These are phyloP conservation scores for Crotalus helleri DNA, from an alignment of 2,113 vertebrate species.

Conservation along the genomic window DNA sequence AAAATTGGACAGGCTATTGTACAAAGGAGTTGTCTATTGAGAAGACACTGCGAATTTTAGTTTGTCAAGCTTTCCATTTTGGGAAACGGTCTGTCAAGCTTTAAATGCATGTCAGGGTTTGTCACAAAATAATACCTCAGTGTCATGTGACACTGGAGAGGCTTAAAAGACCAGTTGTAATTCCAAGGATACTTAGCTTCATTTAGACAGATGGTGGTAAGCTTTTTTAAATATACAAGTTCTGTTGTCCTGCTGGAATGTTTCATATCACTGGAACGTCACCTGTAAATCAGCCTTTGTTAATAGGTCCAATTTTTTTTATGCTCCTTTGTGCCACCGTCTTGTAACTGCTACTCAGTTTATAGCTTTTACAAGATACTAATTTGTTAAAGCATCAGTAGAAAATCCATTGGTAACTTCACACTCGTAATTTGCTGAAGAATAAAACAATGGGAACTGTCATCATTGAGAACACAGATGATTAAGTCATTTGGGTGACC, in stretches of 20 bases:
- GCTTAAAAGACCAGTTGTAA: background rate
- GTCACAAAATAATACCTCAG: background rate
- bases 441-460: background rate
- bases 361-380: background rate
- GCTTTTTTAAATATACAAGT: background rate
- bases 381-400: background rate
- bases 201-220: background rate
- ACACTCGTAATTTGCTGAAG: background rate
- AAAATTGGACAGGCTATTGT: background rate
- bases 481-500: background rate
- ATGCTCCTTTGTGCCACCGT: background rate
- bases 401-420: background rate
- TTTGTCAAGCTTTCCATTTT: background rate
- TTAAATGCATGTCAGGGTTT: background rate
- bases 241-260: background rate
- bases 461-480: background rate
- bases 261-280: background rate
- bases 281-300: background rate
- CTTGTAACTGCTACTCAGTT: background rate
- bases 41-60: background rate
- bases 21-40: background rate
- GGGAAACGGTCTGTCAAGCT: background rate
- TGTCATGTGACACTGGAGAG: background rate
- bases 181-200: background rate
- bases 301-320: background rate